Base-by-base conservation (phyloP, 1,140 invertebrate species). In the Drosophila sucinea region DNA sequence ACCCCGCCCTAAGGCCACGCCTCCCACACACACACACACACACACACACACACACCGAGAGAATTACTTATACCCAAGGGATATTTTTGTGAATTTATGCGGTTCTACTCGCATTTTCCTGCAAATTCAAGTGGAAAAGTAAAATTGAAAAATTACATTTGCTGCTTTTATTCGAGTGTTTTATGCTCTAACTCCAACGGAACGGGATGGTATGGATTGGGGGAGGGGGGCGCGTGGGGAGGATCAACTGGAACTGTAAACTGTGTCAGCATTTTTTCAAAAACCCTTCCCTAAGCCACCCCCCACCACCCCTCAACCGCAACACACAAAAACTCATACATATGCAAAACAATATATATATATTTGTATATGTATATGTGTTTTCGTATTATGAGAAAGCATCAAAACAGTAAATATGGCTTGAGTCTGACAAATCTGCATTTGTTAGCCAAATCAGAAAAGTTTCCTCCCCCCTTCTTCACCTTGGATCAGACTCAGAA, bases 131-230 rank as follows among this genome's bases (percentile, higher is more conserved):
- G 60, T 63, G 60, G 60, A 63, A 63, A 63, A 63, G 60, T 63
- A 63, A 63, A 63, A 63, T 63, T 63, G 60, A 63, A 63, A 63
- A 63, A 63, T 63, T 63, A 63, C 60, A 47, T 63, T 63, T 63
- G 38, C n/a, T 63, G 38, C 41, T 63, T 63, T 63, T 63, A 47
- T 61, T 40, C 60, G 60, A 61, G 60, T 41, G 33, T 44, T 61
- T 44, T 61, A 61, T 44, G 60, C 60, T 61, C 40, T 60, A 27
- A 40, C 58, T 25, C 35, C 33, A 60, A 40, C 27, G 32, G 33
- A 25, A 60, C 25, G 11, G 55, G 33, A 17, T 17, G 17, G 17
- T 17, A 17, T 17, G 17, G 17, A 17, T 17, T 17, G 17, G 17
- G 17, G 32, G 33, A 25, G 41, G 27, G 11, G 55, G 33, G 2